Percentiles rank a stretch among this genome's conserved stretches.
phyloP scores from a whole-genome alignment of 2,113 vertebrate species.

The Sinosuthora webbiana region DNA sequence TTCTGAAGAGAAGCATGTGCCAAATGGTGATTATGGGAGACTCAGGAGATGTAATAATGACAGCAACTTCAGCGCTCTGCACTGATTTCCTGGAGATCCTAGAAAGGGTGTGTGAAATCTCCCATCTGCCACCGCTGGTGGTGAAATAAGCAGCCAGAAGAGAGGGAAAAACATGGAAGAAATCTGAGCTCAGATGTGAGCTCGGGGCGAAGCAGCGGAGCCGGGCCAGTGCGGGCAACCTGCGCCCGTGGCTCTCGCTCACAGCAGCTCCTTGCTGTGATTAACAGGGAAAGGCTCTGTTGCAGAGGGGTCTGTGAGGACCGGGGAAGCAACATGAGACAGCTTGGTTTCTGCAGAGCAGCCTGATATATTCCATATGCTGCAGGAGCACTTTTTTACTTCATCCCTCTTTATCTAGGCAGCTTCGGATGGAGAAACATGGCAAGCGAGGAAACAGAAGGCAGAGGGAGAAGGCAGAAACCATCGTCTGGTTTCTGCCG shows the following conservation, averaged over 20 bases:
- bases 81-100: not conserved
- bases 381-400: not conserved
- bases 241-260: accelerated
- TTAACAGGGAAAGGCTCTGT: not conserved
- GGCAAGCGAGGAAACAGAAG: not conserved
- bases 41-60: not conserved
- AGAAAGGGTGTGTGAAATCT: not conserved
- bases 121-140: not conserved
- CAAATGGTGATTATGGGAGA: not conserved
- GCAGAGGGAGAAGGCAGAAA: constrained; percentile 63
- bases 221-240: not conserved
- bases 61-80: not conserved
- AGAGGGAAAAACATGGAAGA: not conserved
- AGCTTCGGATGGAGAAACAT: not conserved
- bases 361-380: not conserved
- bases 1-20: not conserved
- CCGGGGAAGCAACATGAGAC: not conserved
- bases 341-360: not conserved
- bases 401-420: not conserved
- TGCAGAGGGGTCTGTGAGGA: not conserved
- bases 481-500: constrained; percentile 44
- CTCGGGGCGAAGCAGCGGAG: not conserved
- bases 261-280: accelerated
- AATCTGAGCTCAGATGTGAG: not conserved
- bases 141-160: not conserved